phyloP scores from a whole-genome alignment of 2,888 invertebrate genomes.

The Liposcelis brunnea region DNA sequence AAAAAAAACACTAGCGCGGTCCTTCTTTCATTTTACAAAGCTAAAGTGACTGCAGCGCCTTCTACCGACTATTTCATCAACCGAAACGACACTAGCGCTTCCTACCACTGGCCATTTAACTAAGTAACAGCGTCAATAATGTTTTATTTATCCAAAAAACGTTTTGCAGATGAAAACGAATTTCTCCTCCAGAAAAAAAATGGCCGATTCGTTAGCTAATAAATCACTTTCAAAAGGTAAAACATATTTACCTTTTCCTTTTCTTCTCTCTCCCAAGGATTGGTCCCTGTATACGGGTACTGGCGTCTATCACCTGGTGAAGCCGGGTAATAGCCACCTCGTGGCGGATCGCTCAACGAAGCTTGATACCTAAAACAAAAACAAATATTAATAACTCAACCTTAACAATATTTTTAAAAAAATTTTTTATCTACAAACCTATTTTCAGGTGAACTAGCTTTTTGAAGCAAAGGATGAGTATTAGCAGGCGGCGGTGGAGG shows the following conservation, averaged over 20 bases:
- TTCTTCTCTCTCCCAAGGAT: conserved; percentile 90
- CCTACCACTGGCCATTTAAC: too few relatives aligned
- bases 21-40: too few relatives aligned
- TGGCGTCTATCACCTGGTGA: conserved; percentile 26
- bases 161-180: too few relatives aligned
- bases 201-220: too few relatives aligned
- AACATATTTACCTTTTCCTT: conserved; percentile 46
- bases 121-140: too few relatives aligned
- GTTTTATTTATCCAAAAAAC: too few relatives aligned
- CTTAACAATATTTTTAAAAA: background rate
- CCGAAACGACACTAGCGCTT: too few relatives aligned
- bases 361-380: conserved; percentile 38
- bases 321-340: conserved; percentile 50
- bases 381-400: background rate
- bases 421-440: conserved; percentile 18
- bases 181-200: too few relatives aligned
- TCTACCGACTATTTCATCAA: too few relatives aligned
- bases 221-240: too few relatives aligned
- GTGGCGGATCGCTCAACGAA: conserved; percentile 31
- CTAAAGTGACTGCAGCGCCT: too few relatives aligned
- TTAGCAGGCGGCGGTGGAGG: conserved; percentile 52
- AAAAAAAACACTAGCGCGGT: too few relatives aligned
- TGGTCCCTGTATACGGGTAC: conserved; percentile 33
- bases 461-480: conserved; percentile 46
- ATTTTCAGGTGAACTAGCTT: conserved; percentile 20